Evolutionary conservation across 2,113 vertebrate species (phyloP), one percentile per base, ranked within the genome.

Genomic region (Peromyscus polionotus): DNA sequence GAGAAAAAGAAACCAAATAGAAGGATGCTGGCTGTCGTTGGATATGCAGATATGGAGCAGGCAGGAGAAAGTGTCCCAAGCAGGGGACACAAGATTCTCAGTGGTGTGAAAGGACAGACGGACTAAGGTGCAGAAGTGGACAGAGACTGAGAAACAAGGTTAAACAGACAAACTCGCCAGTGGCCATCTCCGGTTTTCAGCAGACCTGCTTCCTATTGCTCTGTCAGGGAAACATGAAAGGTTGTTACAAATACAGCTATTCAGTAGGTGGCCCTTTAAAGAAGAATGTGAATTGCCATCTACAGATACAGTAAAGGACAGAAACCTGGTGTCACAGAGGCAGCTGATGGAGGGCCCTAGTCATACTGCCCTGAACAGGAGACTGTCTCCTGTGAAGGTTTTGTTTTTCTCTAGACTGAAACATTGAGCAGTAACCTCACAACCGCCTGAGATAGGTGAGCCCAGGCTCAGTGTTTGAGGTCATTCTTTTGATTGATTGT

Each of bases 401-500:
- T 80, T 67, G 72, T 77, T 87, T 45, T 88, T 72, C 39, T 92
- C 11, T 24, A 81, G 65, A 22, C 22, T 1, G 16, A 28, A 36
- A 12, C 33, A 91, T 3, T 24, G 17, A 33, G 14, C 70, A 45
- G 13, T 91, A 39, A 76, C 86, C 79, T 51, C 89, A 24, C 22
- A 67, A 33, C 79, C 92, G 9, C 87, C 87, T 85, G 87, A 89
- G 73, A 57, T 75, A 36, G n/a, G 54, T 89, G 81, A 97, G 36
- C 31, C 26, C 77, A 72, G 14, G 61, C 91, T 92, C 73, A 85
- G 70, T 98, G 96, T 97, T 94, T 22, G 88, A 96, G 92, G 31
- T 77, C 93, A 70, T 96, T 97, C 96, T 98, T 77, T 75, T 99
- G 99, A 99, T 95, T 98, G 98, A 99, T 99, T 98, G 95, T 99